Base-by-base conservation (phyloP, 2,888 invertebrate species). In the Morpho deidamia region DNA sequence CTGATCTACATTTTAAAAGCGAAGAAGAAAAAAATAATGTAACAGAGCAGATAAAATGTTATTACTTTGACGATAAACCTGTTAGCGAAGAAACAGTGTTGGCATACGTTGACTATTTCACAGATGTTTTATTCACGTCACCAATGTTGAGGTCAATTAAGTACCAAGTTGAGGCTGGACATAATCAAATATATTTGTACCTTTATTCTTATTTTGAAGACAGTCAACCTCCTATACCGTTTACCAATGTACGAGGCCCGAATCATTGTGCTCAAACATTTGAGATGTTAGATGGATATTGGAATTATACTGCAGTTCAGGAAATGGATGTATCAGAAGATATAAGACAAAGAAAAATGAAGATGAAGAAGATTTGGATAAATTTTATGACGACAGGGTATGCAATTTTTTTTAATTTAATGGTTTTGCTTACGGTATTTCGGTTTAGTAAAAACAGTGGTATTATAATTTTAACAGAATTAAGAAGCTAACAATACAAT, bases 51-150 rank as follows among this genome's bases (percentile, higher is more conserved):
- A 57, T 61, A 9, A 56, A 43, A 42, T 11, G 32, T 10, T 57
- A 66, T 49, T 71, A 69, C 40, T 72, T 70, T 53, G 76, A 74
- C 5, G 56, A 71, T 0, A 55, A 71, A 32, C 47, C 64, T 0
- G 53, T 80, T 0, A 59, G 44, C 4, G 60, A 65, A 7, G 62
- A 72, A 0, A 69, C 61, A 9, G 52, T 78, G 44, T 56, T 74
- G 10, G 51, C 49, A 10, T 81, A 66, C 41, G 60, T 78, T 0
- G 62, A 80, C 56, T 81, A 65, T 44, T 76, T 72, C 50, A 60
- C 74, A 2, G 87, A 93, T 88, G 43, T 68, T 0, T 9, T 69
- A 0, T 74, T 79, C 53, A 51, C 62, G 0, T 71, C 68, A 53
- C 56, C 76, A 1, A 67, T 63, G 7, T 47, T 80, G 7, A 56